Evolutionary conservation across 2,797 vertebrate species (phyloP).

Genomic region (Cygnus olor): DNA sequence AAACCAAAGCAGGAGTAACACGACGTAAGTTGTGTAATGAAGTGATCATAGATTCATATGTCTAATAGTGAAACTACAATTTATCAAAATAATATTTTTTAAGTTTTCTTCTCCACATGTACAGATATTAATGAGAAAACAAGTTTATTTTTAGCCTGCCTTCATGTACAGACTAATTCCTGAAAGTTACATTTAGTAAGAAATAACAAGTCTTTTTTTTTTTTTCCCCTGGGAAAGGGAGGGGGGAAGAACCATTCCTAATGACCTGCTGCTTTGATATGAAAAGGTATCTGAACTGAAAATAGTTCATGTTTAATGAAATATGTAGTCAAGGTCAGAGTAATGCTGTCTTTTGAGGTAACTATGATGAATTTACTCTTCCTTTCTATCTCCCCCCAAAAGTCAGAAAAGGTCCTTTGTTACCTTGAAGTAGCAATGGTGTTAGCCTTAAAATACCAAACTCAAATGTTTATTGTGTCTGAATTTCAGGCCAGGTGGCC

Average conservation of each 20-base stretch:
- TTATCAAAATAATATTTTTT: neutral
- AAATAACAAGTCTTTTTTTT: neutral
- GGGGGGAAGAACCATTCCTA: neutral
- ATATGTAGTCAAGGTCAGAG: slow-evolving; percentile 35
- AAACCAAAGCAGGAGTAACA: neutral
- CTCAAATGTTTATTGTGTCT: neutral
- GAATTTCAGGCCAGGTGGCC: neutral
- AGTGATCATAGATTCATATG: neutral
- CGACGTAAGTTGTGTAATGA: neutral
- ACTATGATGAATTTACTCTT: neutral
- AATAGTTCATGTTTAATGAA: slow-evolving; percentile 51
- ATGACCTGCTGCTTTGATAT: slow-evolving; percentile 24
- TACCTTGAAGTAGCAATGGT: neutral
- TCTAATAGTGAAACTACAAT: neutral
- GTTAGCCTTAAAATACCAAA: slow-evolving; percentile 34
- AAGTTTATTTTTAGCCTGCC: neutral
- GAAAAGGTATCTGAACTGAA: slow-evolving; percentile 48
- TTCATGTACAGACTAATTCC: neutral
- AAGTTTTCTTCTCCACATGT: neutral
- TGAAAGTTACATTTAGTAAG: neutral
- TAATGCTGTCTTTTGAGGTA: slow-evolving; percentile 7
- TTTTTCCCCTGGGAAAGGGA: neutral
- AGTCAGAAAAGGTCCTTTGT: neutral
- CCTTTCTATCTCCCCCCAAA: neutral
- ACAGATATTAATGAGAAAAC: neutral